phyloP scores from a whole-genome alignment of 2,888 invertebrate species.

The Trachelus tabidus region DNA sequence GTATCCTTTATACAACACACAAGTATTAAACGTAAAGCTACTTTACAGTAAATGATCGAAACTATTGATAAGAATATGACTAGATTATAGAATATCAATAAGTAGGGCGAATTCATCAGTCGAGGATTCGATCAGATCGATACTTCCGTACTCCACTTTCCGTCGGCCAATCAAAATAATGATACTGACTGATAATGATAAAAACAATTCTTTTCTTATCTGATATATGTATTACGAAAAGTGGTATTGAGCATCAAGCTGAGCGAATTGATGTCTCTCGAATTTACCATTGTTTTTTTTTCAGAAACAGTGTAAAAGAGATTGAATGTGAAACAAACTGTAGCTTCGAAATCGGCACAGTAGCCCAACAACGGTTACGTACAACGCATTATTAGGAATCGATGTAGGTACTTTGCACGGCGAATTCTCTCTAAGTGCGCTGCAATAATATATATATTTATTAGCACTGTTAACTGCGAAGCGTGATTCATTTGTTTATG shows the following conservation, averaged over 20 bases:
- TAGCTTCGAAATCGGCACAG: background rate
- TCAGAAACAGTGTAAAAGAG: background rate
- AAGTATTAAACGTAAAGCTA: conserved; percentile 26
- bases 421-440: background rate
- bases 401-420: background rate
- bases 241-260: background rate
- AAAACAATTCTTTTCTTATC: conserved; percentile 28
- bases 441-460: background rate
- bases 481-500: background rate
- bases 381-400: background rate
- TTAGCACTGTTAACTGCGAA: background rate
- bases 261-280: background rate
- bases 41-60: conserved; percentile 36
- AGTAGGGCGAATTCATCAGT: conserved; percentile 36
- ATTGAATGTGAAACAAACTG: background rate
- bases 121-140: conserved; percentile 24
- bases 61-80: conserved; percentile 45
- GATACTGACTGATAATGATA: conserved; percentile 7
- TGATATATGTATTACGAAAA: conserved; percentile 15
- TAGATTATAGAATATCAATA: conserved; percentile 52
- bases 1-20: conserved; percentile 36
- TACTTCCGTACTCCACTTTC: conserved; percentile 1
- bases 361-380: background rate
- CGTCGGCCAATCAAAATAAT: background rate
- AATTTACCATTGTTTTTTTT: background rate